A percentile compares a stretch with the other conserved stretches of the same genome.
Conservation (phyloP, 2,888 invertebrate species). For the Seira musarum region DNA sequence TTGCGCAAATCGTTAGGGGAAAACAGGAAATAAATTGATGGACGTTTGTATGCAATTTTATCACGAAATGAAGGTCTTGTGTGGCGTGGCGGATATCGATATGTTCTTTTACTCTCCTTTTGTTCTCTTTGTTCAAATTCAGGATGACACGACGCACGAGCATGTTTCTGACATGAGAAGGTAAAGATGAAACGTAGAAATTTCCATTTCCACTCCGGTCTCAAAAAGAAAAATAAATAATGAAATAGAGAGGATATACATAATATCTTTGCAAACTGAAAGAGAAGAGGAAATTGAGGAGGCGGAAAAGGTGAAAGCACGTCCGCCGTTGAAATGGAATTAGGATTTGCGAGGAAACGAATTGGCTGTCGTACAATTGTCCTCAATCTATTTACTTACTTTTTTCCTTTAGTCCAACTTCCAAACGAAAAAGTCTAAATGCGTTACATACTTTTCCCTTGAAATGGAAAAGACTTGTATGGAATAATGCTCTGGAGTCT, state of each 20-base stretch:
- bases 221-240: conserved; percentile 15
- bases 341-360: neutral
- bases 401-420: no score
- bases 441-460: neutral
- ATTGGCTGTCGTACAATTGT: neutral
- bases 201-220: neutral
- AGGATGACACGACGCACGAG: neutral
- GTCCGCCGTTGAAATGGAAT: neutral
- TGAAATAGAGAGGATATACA: conserved; percentile 16
- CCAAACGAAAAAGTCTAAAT: no score
- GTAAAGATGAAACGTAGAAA: neutral
- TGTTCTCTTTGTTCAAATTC: no score
- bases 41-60: neutral
- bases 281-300: conserved; percentile 4
- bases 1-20: neutral
- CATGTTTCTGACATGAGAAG: neutral
- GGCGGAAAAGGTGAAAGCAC: conserved; percentile 41
- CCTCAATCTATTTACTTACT: neutral
- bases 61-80: neutral
- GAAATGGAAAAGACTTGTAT: conserved; percentile 23
- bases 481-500: no score
- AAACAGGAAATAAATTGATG: neutral
- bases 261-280: neutral
- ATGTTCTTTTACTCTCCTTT: neutral
- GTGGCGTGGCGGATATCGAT: neutral